These are phyloP conservation scores for Penaeus japonicus DNA, from an alignment of 1,140 invertebrate species.

Conservation along the genomic window DNA sequence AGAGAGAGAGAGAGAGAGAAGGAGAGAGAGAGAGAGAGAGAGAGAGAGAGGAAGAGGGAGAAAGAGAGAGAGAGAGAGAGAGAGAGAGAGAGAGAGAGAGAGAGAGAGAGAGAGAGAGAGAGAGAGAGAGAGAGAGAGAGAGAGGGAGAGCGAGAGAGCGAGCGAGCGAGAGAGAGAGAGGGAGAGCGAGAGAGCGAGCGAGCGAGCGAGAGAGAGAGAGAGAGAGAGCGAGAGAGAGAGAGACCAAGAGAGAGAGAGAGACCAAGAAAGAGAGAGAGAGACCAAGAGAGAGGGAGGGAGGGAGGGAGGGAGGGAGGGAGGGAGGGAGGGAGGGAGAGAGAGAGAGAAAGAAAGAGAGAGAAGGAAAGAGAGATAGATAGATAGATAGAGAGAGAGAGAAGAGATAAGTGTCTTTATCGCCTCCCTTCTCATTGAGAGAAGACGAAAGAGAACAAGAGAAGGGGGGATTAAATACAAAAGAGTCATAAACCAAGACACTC, in stretches of 20 bases:
- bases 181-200: not conserved
- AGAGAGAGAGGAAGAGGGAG: not conserved
- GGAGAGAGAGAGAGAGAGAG: not conserved
- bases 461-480: no score
- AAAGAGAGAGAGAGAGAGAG: not conserved
- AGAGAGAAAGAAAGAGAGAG: no score
- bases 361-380: no score
- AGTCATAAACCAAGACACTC: no score
- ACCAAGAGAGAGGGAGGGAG: not conserved
- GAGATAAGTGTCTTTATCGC: no score
- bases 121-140: not conserved
- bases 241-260: not conserved
- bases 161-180: not conserved
- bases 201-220: not conserved
- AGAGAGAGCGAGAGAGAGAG: not conserved
- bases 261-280: slow-evolving; percentile 10
- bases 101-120: no score
- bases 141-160: not conserved
- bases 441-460: no score
- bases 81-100: not conserved
- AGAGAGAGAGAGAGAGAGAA: not conserved
- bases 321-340: no score
- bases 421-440: no score
- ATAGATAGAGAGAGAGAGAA: no score
- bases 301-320: no score